Evolutionary conservation across 2,888 invertebrate species (phyloP), one percentile per base, ranked within the genome.

Genomic region (Tenthredo amoena): DNA sequence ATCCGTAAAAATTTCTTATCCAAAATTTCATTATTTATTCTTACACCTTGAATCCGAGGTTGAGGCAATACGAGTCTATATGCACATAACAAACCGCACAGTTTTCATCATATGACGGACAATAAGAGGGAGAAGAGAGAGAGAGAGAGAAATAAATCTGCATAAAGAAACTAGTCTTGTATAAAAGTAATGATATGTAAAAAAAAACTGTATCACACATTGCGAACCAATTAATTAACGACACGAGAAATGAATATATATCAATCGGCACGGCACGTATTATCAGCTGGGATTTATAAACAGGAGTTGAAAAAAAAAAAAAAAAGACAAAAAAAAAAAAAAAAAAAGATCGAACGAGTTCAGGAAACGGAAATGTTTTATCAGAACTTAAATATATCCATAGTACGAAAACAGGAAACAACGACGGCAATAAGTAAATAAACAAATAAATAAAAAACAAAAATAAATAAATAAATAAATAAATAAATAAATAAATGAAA

Each of bases 321-420:
- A 7, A 55, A 55, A 6, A n/a, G n/a, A 55, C 5, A n/a, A 7
- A 55, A 50, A n/a, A 50, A 18, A 6, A 6, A 50, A n/a, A 18
- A 50, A 50, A n/a, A 18, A 50, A 6, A n/a, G n/a, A 55, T 55
- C 55, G n/a, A 55, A 55, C 55, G 18, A n/a, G 55, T 55, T 55
- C 55, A 55, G 55, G 55, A 55, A 55, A 55, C 55, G 55, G 55
- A 55, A 55, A 55, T 55, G 55, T 55, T 55, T 55, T 55, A 55
- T 55, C 55, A n/a, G n/a, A 55, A n/a, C n/a, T 55, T 55, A 55
- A 55, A n/a, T 47, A 47, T 47, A 12, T 5, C 6, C n/a, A n/a
- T 55, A n/a, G 18, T 55, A 55, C 12, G 12, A 1, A 50, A 50
- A 50, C 50, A n/a, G 18, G 12, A 50, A 18, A 47, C 47, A 47